phyloP scores from a whole-genome alignment of 2,113 vertebrate genomes.

The Eublepharis macularius region DNA sequence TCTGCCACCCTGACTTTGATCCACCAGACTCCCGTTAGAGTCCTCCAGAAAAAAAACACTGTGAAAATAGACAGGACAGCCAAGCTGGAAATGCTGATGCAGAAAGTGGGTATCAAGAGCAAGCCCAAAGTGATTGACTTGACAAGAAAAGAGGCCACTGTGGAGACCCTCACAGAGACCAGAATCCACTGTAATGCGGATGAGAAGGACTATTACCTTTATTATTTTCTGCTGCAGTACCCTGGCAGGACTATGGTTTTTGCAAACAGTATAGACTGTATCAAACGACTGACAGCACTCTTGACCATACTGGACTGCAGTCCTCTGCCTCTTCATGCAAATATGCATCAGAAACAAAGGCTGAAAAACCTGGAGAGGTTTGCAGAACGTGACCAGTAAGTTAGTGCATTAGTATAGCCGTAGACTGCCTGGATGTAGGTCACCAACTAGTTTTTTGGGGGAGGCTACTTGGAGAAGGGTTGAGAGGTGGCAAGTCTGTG shows the following conservation, averaged over 20 bases:
- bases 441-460: neutral
- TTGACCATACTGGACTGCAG: slow-evolving; percentile 87
- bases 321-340: slow-evolving; percentile 91
- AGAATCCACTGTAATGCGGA: slow-evolving; percentile 89
- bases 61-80: slow-evolving; percentile 82
- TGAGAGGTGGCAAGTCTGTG: neutral
- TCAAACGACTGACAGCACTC: slow-evolving; percentile 91
- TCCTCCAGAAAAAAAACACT: slow-evolving; percentile 87
- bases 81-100: slow-evolving; percentile 88
- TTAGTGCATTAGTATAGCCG: neutral
- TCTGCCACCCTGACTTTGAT: slow-evolving; percentile 93
- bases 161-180: slow-evolving; percentile 92
- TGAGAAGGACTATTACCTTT: slow-evolving; percentile 94
- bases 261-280: slow-evolving; percentile 96
- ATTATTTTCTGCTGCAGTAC: slow-evolving; percentile 93
- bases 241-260: slow-evolving; percentile 96
- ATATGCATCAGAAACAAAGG: slow-evolving; percentile 98
- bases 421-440: no score
- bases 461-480: neutral
- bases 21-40: slow-evolving; percentile 82
- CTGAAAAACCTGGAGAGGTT: slow-evolving; percentile 96
- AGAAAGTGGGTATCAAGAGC: slow-evolving; percentile 89
- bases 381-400: slow-evolving; percentile 88
- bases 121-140: slow-evolving; percentile 97
- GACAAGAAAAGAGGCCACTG: slow-evolving; percentile 91